phyloP scores from a whole-genome alignment of 1,140 invertebrate genomes.

The Lordiphosa stackelbergi region DNA sequence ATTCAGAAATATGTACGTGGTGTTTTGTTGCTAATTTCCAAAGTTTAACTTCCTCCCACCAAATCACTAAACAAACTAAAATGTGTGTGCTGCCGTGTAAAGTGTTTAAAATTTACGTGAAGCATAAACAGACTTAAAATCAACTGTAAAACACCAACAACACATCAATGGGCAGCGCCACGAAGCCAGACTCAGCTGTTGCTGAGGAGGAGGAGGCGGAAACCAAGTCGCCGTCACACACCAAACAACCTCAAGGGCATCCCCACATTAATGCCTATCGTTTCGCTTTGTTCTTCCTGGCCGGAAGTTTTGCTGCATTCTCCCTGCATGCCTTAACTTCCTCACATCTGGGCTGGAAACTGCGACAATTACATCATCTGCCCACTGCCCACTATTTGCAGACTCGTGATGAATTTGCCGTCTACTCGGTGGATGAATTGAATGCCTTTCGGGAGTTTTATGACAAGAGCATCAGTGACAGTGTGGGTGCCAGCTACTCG shows the following conservation, averaged over 20 bases:
- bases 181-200: slow-evolving; percentile 3
- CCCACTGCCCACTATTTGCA: slow-evolving; percentile 63
- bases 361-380: slow-evolving; percentile 51
- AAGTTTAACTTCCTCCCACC: slow-evolving; percentile 5
- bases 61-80: slow-evolving; percentile 9
- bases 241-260: background rate
- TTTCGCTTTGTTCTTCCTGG: slow-evolving; percentile 45
- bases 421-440: slow-evolving; percentile 58
- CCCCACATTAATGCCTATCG: slow-evolving; percentile 15
- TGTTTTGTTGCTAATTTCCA: slow-evolving; percentile 23
- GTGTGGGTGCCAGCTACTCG: slow-evolving; percentile 38
- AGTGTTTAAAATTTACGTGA: slow-evolving; percentile 23
- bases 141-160: background rate
- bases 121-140: slow-evolving; percentile 21
- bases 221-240: background rate
- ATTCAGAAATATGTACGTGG: slow-evolving; percentile 34
- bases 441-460: slow-evolving; percentile 66
- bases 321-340: slow-evolving; percentile 36
- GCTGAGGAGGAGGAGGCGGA: no score
- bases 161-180: slow-evolving; percentile 3
- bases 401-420: slow-evolving; percentile 66
- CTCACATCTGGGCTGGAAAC: slow-evolving; percentile 21
- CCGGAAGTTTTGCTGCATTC: slow-evolving; percentile 50
- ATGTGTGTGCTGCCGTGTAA: slow-evolving; percentile 23
- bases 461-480: slow-evolving; percentile 55